Evolutionary conservation across 2,888 invertebrate genomes (phyloP), one percentile per base, ranked within the genome.

Genomic region (Danaus chrysippus): DNA sequence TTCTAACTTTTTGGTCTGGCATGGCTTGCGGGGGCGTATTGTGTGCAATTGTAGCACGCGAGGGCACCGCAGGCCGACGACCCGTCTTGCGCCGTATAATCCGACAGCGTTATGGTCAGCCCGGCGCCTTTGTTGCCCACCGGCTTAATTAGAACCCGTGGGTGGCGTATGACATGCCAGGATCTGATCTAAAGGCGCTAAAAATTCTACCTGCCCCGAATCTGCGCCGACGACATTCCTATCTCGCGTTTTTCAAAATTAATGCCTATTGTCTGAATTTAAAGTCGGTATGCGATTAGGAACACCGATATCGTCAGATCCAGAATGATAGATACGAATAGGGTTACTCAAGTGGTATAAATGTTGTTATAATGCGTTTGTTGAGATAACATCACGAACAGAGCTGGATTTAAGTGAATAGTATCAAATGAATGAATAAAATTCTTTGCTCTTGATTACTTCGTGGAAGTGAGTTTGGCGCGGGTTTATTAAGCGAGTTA

Each of bases 181-280:
- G 88, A 87, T 86, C 80, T 83, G 86, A 87, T 89, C 86, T 86
- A 87, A 87, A 89, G 87, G 88, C 87, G 89, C 86, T 86, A 89
- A 90, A 89, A 84, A 86, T 81, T 87, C 81, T 90, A 91, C 90
- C 90, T 90, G 90, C 79, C 75, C 23, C 71, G 75, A 77, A 75
- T 79, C 77, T 73, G 76, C 78, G 78, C 76, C 79, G 79, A 79
- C 86, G 83, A 84, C 89, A 89, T 88, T 88, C 87, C 86, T 87
- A 80, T 79, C 82, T 81, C 79, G 77, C 78, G 76, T 83, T 81
- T 82, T 87, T 82, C 79, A 84, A 86, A 89, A 87, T 88, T 87
- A 88, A 88, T 83, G 81, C 78, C 86, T 82, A 88, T 89, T 90
- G 87, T 88, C 77, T 78, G 80, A 72, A 66, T 58, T 62, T 66